Percentiles rank a stretch among this genome's conserved stretches.
Evolutionary conservation across 2,888 invertebrate genomes (phyloP).

Genomic region (Eremobia ochroleuca): DNA sequence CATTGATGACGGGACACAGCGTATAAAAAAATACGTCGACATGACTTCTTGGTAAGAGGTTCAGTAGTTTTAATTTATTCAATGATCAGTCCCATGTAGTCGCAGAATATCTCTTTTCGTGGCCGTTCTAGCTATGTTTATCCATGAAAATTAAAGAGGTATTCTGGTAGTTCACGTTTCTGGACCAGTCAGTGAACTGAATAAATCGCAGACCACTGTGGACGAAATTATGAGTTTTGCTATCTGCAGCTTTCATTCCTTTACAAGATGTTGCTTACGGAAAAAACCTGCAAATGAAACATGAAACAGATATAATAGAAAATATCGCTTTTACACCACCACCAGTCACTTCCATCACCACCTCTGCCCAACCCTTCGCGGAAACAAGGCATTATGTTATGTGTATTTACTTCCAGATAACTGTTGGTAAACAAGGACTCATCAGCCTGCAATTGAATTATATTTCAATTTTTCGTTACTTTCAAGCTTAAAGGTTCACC

Average conservation of each 20-base stretch:
- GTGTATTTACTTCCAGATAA: background rate
- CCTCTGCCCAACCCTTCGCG: background rate
- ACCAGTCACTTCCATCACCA: background rate
- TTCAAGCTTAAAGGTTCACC: background rate
- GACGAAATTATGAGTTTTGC: background rate
- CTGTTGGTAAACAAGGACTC: no score
- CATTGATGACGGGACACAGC: slow-evolving; percentile 70
- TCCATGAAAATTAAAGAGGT: background rate
- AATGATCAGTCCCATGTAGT: background rate
- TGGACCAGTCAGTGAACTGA: background rate
- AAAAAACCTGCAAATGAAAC: background rate
- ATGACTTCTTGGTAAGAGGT: slow-evolving; percentile 21
- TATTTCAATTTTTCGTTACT: slow-evolving; percentile 5
- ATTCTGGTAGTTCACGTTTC: background rate
- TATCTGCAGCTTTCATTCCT: background rate
- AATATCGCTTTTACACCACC: background rate
- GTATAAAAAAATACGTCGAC: background rate
- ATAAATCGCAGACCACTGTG: background rate
- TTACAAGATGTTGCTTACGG: background rate
- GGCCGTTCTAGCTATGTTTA: background rate
- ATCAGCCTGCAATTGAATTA: background rate
- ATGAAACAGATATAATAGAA: background rate
- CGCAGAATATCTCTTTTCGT: background rate
- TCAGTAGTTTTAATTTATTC: slow-evolving; percentile 33
- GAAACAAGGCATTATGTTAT: background rate